These are phyloP conservation scores for Digitonthophagus gazella DNA, from an alignment of 2,888 invertebrate species.

Conservation along the genomic window DNA sequence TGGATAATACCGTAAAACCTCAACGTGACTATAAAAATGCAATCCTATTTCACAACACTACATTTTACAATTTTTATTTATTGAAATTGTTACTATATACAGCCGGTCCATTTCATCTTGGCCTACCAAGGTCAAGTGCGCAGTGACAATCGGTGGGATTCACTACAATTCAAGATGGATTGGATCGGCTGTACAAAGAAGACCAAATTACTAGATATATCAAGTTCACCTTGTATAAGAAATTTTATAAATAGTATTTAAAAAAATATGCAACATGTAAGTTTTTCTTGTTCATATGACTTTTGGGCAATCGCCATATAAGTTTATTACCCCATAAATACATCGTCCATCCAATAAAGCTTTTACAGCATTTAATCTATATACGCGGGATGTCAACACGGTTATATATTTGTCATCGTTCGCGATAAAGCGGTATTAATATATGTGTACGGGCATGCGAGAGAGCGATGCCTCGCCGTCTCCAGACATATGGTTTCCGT, in stretches of 20 bases:
- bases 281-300: not conserved
- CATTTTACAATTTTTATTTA: too few relatives aligned
- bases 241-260: too few relatives aligned
- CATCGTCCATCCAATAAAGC: constrained; percentile 23
- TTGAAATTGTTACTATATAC: too few relatives aligned
- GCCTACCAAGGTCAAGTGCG: too few relatives aligned
- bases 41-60: not conserved
- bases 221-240: too few relatives aligned
- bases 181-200: too few relatives aligned
- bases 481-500: constrained; percentile 22
- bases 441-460: constrained; percentile 12
- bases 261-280: not conserved
- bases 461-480: constrained; percentile 1
- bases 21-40: not conserved
- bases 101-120: too few relatives aligned
- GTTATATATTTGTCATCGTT: constrained; percentile 25
- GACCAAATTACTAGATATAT: too few relatives aligned
- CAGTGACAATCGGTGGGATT: too few relatives aligned
- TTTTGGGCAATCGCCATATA: constrained; percentile 16
- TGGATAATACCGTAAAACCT: not conserved
- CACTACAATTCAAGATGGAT: too few relatives aligned
- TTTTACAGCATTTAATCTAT: constrained; percentile 24
- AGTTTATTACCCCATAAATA: constrained; percentile 21
- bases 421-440: constrained; percentile 25
- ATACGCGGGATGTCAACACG: constrained; percentile 22